phyloP scores from a whole-genome alignment of 2,113 vertebrate species.

The Proteles cristata region DNA sequence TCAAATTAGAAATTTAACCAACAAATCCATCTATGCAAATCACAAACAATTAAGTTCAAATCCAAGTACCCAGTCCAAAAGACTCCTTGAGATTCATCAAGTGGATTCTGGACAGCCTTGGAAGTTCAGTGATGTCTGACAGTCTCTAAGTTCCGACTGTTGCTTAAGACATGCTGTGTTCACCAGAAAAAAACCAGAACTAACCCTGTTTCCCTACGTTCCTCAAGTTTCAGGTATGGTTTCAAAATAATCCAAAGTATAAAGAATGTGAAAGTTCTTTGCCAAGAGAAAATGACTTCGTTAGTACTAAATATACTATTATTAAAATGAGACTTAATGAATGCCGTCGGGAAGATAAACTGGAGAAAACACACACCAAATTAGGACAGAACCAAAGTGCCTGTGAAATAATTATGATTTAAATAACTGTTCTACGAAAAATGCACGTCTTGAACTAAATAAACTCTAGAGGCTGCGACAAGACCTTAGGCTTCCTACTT shows the following conservation, averaged over 20 bases:
- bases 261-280: conserved; percentile 24
- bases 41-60: conserved; percentile 10
- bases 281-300: not conserved
- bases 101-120: not conserved
- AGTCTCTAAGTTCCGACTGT: not conserved
- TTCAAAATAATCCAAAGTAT: not conserved
- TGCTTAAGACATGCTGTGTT: not conserved
- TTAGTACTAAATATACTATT: not conserved
- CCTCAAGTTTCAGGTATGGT: not conserved
- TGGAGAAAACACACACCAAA: not conserved
- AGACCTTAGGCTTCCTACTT: not conserved
- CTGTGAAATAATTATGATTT: not conserved
- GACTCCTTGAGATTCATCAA: not conserved
- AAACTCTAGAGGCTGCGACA: not conserved
- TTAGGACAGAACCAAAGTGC: not conserved
- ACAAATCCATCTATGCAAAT: not conserved
- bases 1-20: conserved; percentile 56
- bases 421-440: conserved; percentile 12
- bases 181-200: conserved; percentile 33
- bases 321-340: conserved; percentile 2
- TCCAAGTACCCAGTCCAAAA: not conserved
- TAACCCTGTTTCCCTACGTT: not conserved
- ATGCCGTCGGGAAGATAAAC: not conserved
- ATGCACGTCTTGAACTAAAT: not conserved
- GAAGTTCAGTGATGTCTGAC: not conserved